Conservation (phyloP, 2,113 vertebrate species). For the Channa argus region DNA sequence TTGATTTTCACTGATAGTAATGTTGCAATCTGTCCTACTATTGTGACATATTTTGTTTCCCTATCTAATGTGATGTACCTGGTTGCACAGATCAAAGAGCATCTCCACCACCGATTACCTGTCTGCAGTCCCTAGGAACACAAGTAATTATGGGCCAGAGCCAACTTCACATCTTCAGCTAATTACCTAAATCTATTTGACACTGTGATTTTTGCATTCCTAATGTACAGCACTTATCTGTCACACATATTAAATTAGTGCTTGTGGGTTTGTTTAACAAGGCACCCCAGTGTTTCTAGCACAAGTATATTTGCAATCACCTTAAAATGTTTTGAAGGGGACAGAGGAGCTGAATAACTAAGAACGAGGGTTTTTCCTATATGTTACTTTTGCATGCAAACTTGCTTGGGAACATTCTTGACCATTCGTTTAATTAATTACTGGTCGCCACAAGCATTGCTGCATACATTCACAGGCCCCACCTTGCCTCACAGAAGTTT, state of each 20-base stretch:
- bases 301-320: constrained; percentile 73
- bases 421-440: neutral
- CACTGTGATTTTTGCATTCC: constrained; percentile 71
- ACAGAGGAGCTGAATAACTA: constrained; percentile 32
- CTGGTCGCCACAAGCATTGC: neutral
- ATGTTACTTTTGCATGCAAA: constrained; percentile 26
- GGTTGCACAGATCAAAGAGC: constrained; percentile 74
- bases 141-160: constrained; percentile 62
- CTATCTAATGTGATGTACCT: no score
- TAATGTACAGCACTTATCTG: constrained; percentile 68
- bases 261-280: constrained; percentile 75
- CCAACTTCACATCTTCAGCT: constrained; percentile 63
- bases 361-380: constrained; percentile 18
- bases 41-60: no score
- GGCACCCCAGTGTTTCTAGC: constrained; percentile 71
- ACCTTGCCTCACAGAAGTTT: constrained; percentile 17
- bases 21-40: neutral
- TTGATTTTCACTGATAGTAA: neutral
- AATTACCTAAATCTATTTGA: constrained; percentile 73
- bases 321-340: constrained; percentile 37
- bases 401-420: neutral
- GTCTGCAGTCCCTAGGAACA: constrained; percentile 53
- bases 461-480: constrained; percentile 11
- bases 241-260: constrained; percentile 65
- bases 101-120: constrained; percentile 33